Evolutionary conservation across 1,140 invertebrate genomes (phyloP).

Genomic region (Drosophila aff.): DNA sequence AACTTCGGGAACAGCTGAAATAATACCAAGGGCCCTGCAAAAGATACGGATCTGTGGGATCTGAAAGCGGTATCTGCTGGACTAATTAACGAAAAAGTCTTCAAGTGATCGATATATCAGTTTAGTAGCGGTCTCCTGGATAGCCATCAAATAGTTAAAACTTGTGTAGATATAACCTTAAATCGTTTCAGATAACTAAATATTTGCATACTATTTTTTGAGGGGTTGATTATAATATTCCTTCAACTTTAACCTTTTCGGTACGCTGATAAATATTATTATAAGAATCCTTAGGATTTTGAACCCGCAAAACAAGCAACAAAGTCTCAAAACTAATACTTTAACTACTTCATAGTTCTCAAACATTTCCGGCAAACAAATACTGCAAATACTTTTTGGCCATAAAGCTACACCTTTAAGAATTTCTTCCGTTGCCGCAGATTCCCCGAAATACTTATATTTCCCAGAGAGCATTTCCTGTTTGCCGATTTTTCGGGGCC

Average conservation of each 20-base stretch:
- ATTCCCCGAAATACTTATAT: constrained; percentile 37
- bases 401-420: constrained; percentile 14
- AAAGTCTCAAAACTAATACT: neutral
- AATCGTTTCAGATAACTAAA: neutral
- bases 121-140: neutral
- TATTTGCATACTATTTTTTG: neutral
- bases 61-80: constrained; percentile 16
- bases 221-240: neutral
- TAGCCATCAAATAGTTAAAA: constrained; percentile 9
- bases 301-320: neutral
- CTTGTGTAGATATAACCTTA: neutral
- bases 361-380: neutral
- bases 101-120: constrained; percentile 1
- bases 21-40: constrained; percentile 14
- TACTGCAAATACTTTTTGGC: neutral
- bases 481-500: constrained; percentile 33
- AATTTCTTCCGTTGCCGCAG: neutral
- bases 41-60: constrained; percentile 41
- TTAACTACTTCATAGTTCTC: neutral
- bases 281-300: neutral
- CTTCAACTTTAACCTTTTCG: neutral
- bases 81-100: constrained; percentile 33
- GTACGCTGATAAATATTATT: neutral
- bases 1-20: constrained; percentile 44
- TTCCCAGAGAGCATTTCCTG: constrained; percentile 33